Evolutionary conservation across 2,888 invertebrate species (phyloP).

Genomic region (Tineola bisselliella): DNA sequence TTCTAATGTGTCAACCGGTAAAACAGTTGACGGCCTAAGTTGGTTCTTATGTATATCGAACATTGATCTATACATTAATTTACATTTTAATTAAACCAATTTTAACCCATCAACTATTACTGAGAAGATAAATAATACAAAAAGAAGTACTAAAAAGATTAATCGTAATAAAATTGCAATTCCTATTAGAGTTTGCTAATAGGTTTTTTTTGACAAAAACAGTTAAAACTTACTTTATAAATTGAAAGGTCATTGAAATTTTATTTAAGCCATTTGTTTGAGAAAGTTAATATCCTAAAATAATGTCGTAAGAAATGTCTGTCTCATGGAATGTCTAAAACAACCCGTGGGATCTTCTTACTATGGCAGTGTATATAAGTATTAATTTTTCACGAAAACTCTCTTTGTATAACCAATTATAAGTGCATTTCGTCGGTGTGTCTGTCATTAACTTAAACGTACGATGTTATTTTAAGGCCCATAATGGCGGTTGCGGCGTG

Average conservation of each 20-base stretch:
- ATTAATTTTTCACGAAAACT: slow-evolving; percentile 61
- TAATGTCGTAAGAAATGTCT: neutral
- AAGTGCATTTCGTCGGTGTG: slow-evolving; percentile 64
- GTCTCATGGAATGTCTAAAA: neutral
- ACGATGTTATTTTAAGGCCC: slow-evolving; percentile 67
- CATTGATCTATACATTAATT: slow-evolving; percentile 44
- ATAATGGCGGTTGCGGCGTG: slow-evolving; percentile 57
- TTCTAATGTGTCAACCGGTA: neutral
- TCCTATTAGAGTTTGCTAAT: too few relatives aligned
- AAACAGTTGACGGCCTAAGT: neutral
- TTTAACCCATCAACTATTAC: slow-evolving; percentile 27
- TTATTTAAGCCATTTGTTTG: too few relatives aligned
- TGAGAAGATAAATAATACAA: neutral
- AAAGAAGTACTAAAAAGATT: neutral
- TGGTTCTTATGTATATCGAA: slow-evolving; percentile 25
- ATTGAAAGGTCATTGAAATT: too few relatives aligned
- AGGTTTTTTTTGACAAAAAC: too few relatives aligned
- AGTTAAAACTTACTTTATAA: too few relatives aligned
- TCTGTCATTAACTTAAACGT: slow-evolving; percentile 67
- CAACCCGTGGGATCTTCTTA: slow-evolving; percentile 7
- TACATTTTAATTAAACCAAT: slow-evolving; percentile 44
- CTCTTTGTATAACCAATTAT: slow-evolving; percentile 62
- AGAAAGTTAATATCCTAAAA: too few relatives aligned
- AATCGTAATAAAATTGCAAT: too few relatives aligned
- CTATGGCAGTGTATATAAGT: slow-evolving; percentile 1